These are phyloP conservation scores for Caenorhabditis sp. DNA, from an alignment of 2,888 invertebrate species.

Conservation along the genomic window DNA sequence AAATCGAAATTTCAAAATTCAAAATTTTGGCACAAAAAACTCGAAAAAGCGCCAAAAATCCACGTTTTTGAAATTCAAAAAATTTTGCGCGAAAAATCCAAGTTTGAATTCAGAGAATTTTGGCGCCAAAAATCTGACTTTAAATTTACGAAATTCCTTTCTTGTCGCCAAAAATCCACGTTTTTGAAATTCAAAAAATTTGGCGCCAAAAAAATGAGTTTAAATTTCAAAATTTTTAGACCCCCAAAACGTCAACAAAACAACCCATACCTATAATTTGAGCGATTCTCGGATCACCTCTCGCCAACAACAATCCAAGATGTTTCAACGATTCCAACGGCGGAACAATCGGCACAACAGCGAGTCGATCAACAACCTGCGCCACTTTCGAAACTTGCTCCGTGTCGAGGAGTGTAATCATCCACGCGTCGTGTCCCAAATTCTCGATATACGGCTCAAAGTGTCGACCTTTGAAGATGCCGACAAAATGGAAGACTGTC, in stretches of 20 bases:
- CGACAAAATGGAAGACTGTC: conserved; percentile 57
- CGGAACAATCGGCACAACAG: conserved; percentile 67
- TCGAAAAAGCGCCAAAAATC: no score
- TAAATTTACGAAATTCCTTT: no score
- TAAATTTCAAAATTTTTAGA: no score
- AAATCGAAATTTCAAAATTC: no score
- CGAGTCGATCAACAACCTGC: conserved; percentile 61
- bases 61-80: no score
- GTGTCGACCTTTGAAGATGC: conserved; percentile 51
- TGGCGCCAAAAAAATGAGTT: no score
- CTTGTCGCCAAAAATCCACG: no score
- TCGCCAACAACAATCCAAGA: conserved; percentile 55
- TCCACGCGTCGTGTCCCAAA: conserved; percentile 64
- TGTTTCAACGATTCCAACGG: conserved; percentile 67
- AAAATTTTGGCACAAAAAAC: no score
- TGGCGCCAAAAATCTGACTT: no score
- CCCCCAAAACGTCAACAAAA: neutral
- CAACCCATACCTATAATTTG: conserved; percentile 32
- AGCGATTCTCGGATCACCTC: conserved; percentile 32
- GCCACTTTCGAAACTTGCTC: conserved; percentile 48
- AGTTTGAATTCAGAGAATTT: no score
- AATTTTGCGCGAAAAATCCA: no score
- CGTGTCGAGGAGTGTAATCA: conserved; percentile 57
- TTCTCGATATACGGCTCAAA: conserved; percentile 56
- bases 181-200: no score